Evolutionary conservation across 2,113 vertebrate genomes (phyloP).

Genomic region (Rattus rattus): DNA sequence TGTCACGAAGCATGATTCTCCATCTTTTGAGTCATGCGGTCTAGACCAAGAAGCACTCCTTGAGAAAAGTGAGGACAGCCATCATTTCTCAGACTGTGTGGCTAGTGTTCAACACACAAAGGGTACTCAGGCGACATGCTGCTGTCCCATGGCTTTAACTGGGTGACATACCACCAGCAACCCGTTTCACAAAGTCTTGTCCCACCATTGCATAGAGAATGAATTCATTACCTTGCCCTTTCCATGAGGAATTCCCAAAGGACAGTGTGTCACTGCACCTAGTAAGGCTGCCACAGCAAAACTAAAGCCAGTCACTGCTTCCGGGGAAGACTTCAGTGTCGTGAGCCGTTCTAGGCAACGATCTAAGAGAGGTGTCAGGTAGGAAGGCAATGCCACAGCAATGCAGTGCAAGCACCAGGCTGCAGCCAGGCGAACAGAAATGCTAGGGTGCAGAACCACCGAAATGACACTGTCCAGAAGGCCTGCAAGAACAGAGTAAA

Average conservation of each 20-base stretch:
- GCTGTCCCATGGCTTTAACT: background rate
- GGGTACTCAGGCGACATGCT: background rate
- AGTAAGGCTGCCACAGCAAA: constrained; percentile 93
- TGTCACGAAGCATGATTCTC: background rate
- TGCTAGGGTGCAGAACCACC: constrained; percentile 89
- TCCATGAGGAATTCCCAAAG: constrained; percentile 94
- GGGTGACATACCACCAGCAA: background rate
- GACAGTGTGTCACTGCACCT: constrained; percentile 92
- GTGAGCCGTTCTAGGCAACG: constrained; percentile 91
- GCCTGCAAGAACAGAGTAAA: constrained; percentile 85
- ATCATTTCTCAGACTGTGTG: background rate
- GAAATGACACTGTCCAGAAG: constrained; percentile 92
- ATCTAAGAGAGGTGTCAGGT: constrained; percentile 90
- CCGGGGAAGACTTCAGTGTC: constrained; percentile 91
- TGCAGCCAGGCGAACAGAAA: constrained; percentile 90
- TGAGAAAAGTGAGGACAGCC: background rate
- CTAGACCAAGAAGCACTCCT: background rate
- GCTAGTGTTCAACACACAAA: constrained; percentile 6
- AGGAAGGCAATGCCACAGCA: constrained; percentile 90
- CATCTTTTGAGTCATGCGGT: background rate
- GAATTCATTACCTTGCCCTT: constrained; percentile 92
- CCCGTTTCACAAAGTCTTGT: background rate
- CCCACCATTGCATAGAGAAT: background rate
- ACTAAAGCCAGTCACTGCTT: constrained; percentile 94
- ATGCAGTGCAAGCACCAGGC: constrained; percentile 95